Evolutionary conservation across 2,888 invertebrate genomes (phyloP).

Genomic region (Sarcophaga subvicina): DNA sequence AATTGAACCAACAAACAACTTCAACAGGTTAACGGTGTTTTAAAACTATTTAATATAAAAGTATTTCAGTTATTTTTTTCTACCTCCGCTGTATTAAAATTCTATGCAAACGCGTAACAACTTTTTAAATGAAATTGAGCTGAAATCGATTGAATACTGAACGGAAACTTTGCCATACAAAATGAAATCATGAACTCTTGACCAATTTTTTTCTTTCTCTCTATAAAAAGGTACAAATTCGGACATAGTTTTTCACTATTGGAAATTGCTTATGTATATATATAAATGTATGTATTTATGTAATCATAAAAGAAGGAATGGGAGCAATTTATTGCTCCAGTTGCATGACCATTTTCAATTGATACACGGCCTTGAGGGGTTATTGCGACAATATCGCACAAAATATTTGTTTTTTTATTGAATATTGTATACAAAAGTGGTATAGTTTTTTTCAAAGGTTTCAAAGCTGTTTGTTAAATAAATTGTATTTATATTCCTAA

Average conservation of each 20-base stretch:
- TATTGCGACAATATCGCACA: not conserved
- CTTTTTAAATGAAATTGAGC: conserved; percentile 37
- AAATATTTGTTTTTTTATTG: not conserved
- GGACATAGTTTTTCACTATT: conserved; percentile 6
- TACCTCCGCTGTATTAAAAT: conserved; percentile 9
- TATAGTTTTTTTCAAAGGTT: not conserved
- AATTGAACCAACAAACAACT: not conserved
- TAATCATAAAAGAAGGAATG: not conserved
- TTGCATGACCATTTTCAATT: not conserved
- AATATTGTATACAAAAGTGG: not conserved
- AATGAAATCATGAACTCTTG: conserved; percentile 24
- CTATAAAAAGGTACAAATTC: conserved; percentile 15
- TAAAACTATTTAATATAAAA: conserved; percentile 20
- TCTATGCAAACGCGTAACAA: not conserved
- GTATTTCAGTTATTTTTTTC: not conserved
- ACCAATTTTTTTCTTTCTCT: conserved; percentile 29
- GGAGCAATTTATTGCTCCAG: not conserved
- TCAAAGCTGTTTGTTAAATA: not conserved
- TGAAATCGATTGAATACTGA: conserved; percentile 33
- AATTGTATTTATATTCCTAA: too few relatives aligned
- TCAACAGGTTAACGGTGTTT: conserved; percentile 38
- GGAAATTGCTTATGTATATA: not conserved
- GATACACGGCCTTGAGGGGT: not conserved
- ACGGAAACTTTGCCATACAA: conserved; percentile 23
- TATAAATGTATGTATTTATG: not conserved